phyloP scores from a whole-genome alignment of 2,113 vertebrate species.

The Equus quagga region DNA sequence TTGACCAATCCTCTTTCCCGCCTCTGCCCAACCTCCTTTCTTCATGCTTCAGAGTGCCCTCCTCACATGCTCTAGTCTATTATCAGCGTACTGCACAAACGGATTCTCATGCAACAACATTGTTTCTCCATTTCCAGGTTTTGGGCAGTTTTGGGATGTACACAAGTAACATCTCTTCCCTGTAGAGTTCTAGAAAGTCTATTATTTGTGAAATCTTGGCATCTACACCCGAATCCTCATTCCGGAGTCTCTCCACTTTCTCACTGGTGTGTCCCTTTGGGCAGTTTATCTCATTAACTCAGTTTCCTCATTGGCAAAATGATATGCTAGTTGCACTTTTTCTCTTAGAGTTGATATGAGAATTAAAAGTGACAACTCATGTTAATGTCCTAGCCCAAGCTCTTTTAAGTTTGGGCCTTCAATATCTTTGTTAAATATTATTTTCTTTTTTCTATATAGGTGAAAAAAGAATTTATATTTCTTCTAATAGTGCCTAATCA shows the following conservation, averaged over 20 bases:
- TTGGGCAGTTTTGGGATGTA: not conserved
- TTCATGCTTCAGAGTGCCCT: not conserved
- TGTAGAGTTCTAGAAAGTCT: not conserved
- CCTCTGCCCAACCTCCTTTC: not conserved
- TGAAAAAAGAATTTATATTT: not conserved
- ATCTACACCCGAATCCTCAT: not conserved
- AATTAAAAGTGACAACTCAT: not conserved
- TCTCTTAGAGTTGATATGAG: not conserved
- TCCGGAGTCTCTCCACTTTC: not conserved
- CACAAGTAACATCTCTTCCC: not conserved
- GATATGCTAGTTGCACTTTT: not conserved
- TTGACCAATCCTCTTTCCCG: not conserved
- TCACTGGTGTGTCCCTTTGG: not conserved
- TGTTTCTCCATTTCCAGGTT: not conserved
- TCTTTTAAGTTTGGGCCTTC: not conserved
- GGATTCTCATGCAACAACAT: not conserved
- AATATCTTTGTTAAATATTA: not conserved
- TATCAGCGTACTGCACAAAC: fast-evolving
- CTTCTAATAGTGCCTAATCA: not conserved
- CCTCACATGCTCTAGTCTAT: fast-evolving
- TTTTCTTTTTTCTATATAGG: not conserved
- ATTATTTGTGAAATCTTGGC: not conserved
- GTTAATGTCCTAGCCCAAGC: not conserved
- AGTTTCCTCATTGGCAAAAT: not conserved
- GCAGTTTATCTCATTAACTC: not conserved